phyloP scores from a whole-genome alignment of 2,797 vertebrate species.

The Eulemur albifrons region DNA sequence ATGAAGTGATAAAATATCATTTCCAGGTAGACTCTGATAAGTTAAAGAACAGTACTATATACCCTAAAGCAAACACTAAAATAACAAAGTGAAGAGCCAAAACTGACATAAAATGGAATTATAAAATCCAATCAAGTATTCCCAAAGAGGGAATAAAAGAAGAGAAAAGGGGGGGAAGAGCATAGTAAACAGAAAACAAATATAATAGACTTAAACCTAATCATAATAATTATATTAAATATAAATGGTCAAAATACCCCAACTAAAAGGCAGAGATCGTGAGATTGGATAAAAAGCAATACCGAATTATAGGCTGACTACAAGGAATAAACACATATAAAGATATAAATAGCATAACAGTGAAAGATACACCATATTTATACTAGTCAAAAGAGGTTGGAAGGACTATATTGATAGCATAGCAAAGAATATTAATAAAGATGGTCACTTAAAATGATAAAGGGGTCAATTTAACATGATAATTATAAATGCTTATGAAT shows the following conservation, averaged over 20 bases:
- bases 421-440: neutral
- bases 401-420: neutral
- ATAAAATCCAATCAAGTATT: neutral
- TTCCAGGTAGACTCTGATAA: neutral
- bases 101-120: neutral
- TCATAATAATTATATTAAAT: neutral
- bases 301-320: neutral
- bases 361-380: neutral
- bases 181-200: neutral
- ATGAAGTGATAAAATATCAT: neutral
- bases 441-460: neutral
- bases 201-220: neutral
- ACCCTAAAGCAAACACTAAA: neutral
- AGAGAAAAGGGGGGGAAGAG: neutral
- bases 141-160: neutral
- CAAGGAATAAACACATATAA: neutral
- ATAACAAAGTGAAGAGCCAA: neutral
- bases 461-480: neutral
- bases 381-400: neutral
- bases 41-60: neutral
- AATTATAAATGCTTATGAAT: neutral
- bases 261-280: neutral
- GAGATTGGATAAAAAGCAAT: neutral
- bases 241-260: neutral
- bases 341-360: neutral